These are phyloP conservation scores for Neocrepidodera transversa DNA, from an alignment of 2,888 invertebrate genomes.

Conservation along the genomic window DNA sequence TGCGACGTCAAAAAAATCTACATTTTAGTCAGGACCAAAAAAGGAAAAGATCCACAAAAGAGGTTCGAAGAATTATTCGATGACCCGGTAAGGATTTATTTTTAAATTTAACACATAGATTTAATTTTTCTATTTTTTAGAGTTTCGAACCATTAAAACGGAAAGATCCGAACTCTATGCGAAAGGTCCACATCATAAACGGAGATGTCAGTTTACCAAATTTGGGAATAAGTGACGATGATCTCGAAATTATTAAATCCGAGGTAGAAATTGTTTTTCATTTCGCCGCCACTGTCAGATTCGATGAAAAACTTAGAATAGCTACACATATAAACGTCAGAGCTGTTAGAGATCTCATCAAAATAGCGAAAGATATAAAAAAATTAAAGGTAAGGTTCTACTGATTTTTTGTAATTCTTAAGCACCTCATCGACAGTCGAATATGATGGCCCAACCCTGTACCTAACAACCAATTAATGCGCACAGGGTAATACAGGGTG, in stretches of 20 bases:
- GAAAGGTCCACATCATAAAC: slow-evolving; percentile 65
- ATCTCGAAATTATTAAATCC: slow-evolving; percentile 57
- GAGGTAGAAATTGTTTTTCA: slow-evolving; percentile 75
- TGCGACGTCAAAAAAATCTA: slow-evolving; percentile 52
- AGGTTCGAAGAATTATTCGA: slow-evolving; percentile 66
- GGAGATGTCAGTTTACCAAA: slow-evolving; percentile 66
- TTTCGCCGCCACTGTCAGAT: slow-evolving; percentile 78
- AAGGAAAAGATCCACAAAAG: slow-evolving; percentile 48
- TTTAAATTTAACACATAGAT: not conserved
- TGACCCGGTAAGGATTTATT: slow-evolving; percentile 61
- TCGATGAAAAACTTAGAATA: slow-evolving; percentile 74
- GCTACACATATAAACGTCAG: slow-evolving; percentile 75
- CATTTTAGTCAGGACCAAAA: slow-evolving; percentile 53
- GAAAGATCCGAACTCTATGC: slow-evolving; percentile 62
- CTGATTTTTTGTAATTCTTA: not conserved
- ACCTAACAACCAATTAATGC: not conserved
- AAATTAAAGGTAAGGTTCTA: slow-evolving; percentile 65
- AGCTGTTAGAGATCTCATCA: slow-evolving; percentile 69
- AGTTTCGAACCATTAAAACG: slow-evolving; percentile 56
- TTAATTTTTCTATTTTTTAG: slow-evolving; percentile 36
- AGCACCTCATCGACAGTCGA: too few relatives aligned
- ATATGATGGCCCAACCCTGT: too few relatives aligned
- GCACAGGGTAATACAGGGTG: too few relatives aligned
- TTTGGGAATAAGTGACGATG: slow-evolving; percentile 63
- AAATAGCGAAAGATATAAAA: slow-evolving; percentile 70